phyloP scores from a whole-genome alignment of 1,140 invertebrate species.

The Bathynomus jamesi region DNA sequence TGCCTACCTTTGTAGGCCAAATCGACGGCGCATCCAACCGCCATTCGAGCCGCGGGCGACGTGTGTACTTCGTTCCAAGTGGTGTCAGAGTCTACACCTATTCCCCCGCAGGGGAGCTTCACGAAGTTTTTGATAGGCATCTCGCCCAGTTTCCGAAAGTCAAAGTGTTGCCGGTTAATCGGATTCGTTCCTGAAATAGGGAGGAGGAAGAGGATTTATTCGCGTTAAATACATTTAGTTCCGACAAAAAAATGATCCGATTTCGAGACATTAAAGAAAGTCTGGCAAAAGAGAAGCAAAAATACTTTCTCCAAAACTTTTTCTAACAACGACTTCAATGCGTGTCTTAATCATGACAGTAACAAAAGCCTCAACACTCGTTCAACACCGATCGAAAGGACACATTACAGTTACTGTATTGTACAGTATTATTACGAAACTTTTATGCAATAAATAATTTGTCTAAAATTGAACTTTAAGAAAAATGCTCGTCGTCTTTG shows the following conservation, averaged over 20 bases:
- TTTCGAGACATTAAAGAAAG: neutral
- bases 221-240: neutral
- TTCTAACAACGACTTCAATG: no score
- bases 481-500: no score
- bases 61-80: slow-evolving; percentile 97
- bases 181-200: slow-evolving; percentile 68
- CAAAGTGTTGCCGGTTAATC: slow-evolving; percentile 72
- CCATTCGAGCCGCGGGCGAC: slow-evolving; percentile 84
- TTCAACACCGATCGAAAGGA: no score
- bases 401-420: no score
- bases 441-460: no score
- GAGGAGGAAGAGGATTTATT: neutral
- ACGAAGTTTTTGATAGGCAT: slow-evolving; percentile 81
- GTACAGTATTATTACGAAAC: no score
- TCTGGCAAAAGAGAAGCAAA: neutral
- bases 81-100: slow-evolving; percentile 95
- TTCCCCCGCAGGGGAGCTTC: slow-evolving; percentile 84
- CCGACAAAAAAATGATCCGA: neutral
- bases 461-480: no score
- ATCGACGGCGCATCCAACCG: slow-evolving; percentile 90
- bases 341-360: no score
- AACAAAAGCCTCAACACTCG: no score
- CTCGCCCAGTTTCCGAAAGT: slow-evolving; percentile 64
- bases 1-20: slow-evolving; percentile 64
- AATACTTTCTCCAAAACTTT: no score